These are phyloP conservation scores for Tragelaphus buxtoni DNA, from an alignment of 2,113 vertebrate genomes.

Conservation along the genomic window DNA sequence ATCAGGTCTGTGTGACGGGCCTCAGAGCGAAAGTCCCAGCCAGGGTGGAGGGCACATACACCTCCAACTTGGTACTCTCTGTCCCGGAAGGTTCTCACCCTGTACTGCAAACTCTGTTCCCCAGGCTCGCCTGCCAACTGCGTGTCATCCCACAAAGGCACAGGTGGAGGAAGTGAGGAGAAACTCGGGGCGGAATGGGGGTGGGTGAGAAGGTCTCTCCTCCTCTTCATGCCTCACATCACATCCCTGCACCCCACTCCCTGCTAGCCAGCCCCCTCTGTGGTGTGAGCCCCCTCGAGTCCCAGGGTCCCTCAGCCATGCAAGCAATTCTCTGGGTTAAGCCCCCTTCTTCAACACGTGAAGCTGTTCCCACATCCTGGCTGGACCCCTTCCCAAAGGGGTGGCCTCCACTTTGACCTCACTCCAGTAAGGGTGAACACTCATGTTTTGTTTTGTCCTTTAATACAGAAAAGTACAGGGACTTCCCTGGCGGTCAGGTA, in stretches of 20 bases:
- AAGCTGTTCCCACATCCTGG: neutral
- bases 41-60: neutral
- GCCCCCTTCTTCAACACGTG: neutral
- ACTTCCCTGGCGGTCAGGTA: neutral
- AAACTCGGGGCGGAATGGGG: accelerated
- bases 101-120: too few relatives aligned
- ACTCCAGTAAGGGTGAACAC: neutral
- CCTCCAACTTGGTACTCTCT: neutral
- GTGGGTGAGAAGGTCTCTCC: neutral
- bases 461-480: neutral
- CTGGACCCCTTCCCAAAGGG: neutral
- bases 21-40: neutral
- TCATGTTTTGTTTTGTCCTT: neutral
- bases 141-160: neutral
- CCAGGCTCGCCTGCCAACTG: neutral
- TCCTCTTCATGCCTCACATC: neutral
- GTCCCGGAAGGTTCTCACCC: neutral
- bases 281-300: neutral
- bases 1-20: neutral
- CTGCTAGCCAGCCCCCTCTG: accelerated
- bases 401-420: neutral
- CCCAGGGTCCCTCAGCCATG: neutral
- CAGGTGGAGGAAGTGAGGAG: neutral
- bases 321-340: neutral
- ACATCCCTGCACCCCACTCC: neutral